These are phyloP conservation scores for Calliscelio sp. DNA, from an alignment of 2,888 invertebrate genomes.

Conservation along the genomic window DNA sequence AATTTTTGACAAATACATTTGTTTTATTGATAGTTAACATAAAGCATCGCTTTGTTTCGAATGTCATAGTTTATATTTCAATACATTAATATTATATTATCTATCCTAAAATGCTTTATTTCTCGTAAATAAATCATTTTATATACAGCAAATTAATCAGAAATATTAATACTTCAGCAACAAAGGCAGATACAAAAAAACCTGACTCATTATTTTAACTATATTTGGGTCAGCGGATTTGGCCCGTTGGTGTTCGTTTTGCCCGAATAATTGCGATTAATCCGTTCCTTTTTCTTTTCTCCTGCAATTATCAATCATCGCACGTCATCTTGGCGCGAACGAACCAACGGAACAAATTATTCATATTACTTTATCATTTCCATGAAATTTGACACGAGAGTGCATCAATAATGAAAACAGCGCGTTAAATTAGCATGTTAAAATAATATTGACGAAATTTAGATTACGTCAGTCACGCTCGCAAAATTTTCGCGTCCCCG, in stretches of 20 bases:
- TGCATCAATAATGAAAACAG: constrained; percentile 24
- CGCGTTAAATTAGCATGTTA: constrained; percentile 1
- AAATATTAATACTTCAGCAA: constrained; percentile 32
- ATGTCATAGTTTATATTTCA: no score
- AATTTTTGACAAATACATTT: no score
- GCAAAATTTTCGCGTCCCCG: neutral
- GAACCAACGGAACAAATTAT: constrained; percentile 28
- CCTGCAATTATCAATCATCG: constrained; percentile 42
- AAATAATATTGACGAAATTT: constrained; percentile 42
- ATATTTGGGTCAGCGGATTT: constrained; percentile 46
- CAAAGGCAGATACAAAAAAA: neutral
- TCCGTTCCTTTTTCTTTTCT: neutral
- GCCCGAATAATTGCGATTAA: constrained; percentile 55
- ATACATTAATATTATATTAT: no score
- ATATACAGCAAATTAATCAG: constrained; percentile 47
- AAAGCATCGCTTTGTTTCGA: no score
- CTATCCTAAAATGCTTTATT: no score
- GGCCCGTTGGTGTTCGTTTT: constrained; percentile 17
- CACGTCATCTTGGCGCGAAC: neutral
- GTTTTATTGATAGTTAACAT: no score
- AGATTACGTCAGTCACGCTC: constrained; percentile 15
- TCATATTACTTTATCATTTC: constrained; percentile 30
- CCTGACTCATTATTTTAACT: constrained; percentile 58
- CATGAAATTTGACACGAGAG: constrained; percentile 33
- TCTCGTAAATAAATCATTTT: no score